Evolutionary conservation across 2,888 invertebrate genomes (phyloP).

Genomic region (Acanthosepion lycidas): DNA sequence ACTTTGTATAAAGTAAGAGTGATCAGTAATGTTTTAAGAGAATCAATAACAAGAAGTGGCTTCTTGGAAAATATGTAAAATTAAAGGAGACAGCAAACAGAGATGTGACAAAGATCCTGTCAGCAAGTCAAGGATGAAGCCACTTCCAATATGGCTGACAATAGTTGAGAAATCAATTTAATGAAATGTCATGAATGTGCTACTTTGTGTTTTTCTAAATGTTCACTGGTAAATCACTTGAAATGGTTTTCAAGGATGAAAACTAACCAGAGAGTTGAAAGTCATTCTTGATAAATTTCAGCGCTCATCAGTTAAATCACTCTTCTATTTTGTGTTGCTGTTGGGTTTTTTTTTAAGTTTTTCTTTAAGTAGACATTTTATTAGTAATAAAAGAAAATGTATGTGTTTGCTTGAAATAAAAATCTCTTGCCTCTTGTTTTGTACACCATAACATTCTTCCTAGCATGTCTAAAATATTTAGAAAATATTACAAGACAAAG

Average conservation of each 20-base stretch:
- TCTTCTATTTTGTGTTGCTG: no score
- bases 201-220: neutral
- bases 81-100: slow-evolving; percentile 11
- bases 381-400: neutral
- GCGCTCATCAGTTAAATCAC: neutral
- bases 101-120: neutral
- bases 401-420: neutral
- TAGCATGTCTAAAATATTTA: neutral
- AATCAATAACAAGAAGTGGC: neutral
- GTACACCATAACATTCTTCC: neutral
- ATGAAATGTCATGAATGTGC: slow-evolving; percentile 2
- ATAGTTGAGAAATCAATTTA: neutral
- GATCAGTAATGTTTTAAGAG: neutral
- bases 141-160: neutral
- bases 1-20: neutral
- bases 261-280: neutral
- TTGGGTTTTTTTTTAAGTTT: neutral
- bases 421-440: neutral
- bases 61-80: neutral
- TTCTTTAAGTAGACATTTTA: neutral
- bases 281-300: neutral
- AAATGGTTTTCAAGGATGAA: neutral
- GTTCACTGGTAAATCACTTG: neutral
- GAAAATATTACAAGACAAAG: neutral
- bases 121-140: neutral